Evolutionary conservation across 2,888 invertebrate species (phyloP).

Genomic region (Ametastegia equiseti): DNA sequence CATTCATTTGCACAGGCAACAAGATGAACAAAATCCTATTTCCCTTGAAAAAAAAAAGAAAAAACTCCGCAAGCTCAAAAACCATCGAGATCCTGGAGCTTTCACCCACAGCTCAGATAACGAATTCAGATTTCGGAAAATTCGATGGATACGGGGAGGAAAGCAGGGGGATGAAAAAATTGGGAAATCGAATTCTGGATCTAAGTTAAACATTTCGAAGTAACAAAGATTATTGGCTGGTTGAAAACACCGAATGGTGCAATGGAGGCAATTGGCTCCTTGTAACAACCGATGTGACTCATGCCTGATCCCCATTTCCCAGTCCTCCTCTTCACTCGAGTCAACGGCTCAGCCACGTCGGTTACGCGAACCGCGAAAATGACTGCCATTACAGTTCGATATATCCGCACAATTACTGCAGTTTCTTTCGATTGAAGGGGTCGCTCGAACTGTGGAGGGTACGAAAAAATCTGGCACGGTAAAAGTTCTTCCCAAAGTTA

Average conservation of each 20-base stretch:
- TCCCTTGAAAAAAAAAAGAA: not conserved
- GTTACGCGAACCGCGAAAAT: constrained; percentile 72
- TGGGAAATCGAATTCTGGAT: not conserved
- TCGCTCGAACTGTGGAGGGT: not conserved
- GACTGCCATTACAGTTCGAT: constrained; percentile 68
- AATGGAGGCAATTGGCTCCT: constrained; percentile 25
- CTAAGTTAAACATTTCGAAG: not conserved
- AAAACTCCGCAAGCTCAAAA: not conserved
- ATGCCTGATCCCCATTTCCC: constrained; percentile 68
- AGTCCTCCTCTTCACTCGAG: constrained; percentile 58
- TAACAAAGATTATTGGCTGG: not conserved
- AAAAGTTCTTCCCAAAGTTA: not conserved
- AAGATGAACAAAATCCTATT: not conserved
- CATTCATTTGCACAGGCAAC: not conserved
- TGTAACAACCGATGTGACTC: constrained; percentile 65
- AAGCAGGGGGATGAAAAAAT: not conserved
- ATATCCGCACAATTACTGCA: constrained; percentile 49
- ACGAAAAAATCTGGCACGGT: not conserved
- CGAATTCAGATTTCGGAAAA: not conserved
- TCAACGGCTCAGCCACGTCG: constrained; percentile 68
- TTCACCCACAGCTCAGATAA: not conserved
- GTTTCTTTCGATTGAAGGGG: constrained; percentile 38
- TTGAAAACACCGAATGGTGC: not conserved
- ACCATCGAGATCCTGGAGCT: not conserved
- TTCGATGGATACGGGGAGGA: not conserved